These are phyloP conservation scores for Ceratotherium simum DNA, from an alignment of 2,113 vertebrate genomes.

Conservation along the genomic window DNA sequence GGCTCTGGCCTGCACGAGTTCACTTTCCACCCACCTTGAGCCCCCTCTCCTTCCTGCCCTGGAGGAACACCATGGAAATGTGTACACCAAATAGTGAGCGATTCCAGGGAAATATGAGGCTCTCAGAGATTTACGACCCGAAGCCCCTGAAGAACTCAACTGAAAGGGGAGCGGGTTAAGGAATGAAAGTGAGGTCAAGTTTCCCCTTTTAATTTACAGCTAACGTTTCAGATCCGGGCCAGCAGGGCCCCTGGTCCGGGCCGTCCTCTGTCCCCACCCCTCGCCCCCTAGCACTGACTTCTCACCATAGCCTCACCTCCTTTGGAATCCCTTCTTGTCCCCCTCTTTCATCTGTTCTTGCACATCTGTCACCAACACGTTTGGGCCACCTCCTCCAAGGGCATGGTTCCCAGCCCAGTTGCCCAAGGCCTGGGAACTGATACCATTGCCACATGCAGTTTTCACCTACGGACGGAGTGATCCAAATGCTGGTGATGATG, in stretches of 20 bases:
- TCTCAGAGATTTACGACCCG: background rate
- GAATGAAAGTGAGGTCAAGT: background rate
- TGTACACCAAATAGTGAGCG: background rate
- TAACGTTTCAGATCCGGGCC: background rate
- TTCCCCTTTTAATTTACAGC: background rate
- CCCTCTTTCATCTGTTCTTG: conserved; percentile 55
- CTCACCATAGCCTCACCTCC: background rate
- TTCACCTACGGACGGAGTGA: rapidly evolving
- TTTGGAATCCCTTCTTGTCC: background rate
- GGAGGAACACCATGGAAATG: background rate
- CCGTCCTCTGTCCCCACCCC: background rate
- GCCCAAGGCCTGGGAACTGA: background rate
- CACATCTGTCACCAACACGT: conserved; percentile 39
- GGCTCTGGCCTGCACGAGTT: background rate
- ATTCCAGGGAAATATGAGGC: background rate
- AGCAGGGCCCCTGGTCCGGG: background rate
- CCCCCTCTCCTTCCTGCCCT: background rate
- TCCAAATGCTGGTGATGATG: background rate
- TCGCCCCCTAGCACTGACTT: background rate
- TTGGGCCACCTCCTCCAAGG: background rate
- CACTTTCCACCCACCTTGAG: background rate
- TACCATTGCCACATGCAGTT: background rate
- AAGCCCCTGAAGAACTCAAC: background rate
- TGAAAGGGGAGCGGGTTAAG: background rate
- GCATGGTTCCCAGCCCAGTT: background rate